Conservation (phyloP, 2,797 vertebrate genomes). For the Pyrocephalus nanus region DNA sequence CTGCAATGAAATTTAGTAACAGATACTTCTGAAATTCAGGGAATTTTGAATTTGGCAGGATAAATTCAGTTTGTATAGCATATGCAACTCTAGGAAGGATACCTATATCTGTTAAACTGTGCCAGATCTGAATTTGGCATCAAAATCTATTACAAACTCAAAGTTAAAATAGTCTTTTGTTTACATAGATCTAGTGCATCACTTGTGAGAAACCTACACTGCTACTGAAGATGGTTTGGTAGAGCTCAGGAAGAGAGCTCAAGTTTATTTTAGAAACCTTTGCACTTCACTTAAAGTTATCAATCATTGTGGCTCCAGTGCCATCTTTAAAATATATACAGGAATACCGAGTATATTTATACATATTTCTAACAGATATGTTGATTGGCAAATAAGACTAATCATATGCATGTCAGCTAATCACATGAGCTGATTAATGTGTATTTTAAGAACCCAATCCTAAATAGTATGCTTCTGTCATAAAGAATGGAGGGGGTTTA, state of each 20-base stretch:
- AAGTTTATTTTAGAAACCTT: neutral
- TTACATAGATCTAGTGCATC: neutral
- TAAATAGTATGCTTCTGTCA: neutral
- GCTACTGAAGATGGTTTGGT: neutral
- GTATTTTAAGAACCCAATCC: neutral
- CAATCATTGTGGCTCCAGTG: neutral
- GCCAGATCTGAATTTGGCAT: neutral
- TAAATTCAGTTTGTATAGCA: neutral
- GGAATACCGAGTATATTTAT: neutral
- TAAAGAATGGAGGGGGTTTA: neutral
- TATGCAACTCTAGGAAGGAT: neutral
- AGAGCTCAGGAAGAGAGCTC: neutral
- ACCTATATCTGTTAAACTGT: neutral
- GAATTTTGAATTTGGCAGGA: neutral
- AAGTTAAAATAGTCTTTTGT: constrained; percentile 30
- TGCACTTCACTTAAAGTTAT: neutral
- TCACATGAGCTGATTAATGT: neutral
- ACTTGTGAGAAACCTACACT: neutral
- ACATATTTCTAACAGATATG: neutral
- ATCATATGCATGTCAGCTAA: neutral
- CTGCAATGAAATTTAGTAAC: neutral
- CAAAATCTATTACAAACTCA: neutral
- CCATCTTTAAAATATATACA: neutral
- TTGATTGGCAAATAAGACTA: neutral
- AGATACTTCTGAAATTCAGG: neutral